Base-by-base conservation (phyloP, 2,888 invertebrate species). In the Thysanoteuthis rhombus region DNA sequence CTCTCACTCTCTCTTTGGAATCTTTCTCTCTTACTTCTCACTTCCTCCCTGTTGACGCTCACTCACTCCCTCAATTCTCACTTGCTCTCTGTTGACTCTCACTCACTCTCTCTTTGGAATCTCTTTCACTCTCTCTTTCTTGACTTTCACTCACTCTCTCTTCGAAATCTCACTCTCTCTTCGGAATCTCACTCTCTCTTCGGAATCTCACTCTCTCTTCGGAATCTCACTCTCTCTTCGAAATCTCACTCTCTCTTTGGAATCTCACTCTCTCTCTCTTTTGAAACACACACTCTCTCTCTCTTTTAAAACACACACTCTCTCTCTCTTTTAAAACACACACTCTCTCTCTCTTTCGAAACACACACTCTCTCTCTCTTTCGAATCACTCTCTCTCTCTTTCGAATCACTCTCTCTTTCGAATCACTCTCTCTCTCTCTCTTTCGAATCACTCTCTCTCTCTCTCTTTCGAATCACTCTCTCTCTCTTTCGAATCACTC, bases 251-350 rank as follows among this genome's bases (percentile, higher is more conserved):
- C 25, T n/a, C n/a, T n/a, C n/a, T n/a, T n/a, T n/a, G n/a, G n/a
- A n/a, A n/a, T n/a, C n/a, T n/a, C n/a, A n/a, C n/a, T 28, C 58
- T 28, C 58, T 58, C 28, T 58, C 58, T 58, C 25, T 58, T 28
- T 58, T 28, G 25, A 1, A 8, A n/a, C n/a, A 8, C 28, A n/a
- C 25, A 28, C 58, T 58, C 0, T 58, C 58, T 58, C 0, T 58
- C 28, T 58, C 2, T 58, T 28, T 28, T 0, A 1, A 3, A 2
- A n/a, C n/a, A n/a, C n/a, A 8, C 1, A 2, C 25, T 1, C 28
- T 6, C 28, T 28, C 58, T 28, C 28, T 28, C 58, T 58, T 1
- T 58, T 1, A 28, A 1, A 1, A n/a, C n/a, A n/a, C n/a, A n/a
- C n/a, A 4, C 2, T 25, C 1, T 25, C 28, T 58, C 25, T 28